These are phyloP conservation scores for Apodemus speciosus DNA, from an alignment of 2,113 vertebrate genomes.

Conservation along the genomic window DNA sequence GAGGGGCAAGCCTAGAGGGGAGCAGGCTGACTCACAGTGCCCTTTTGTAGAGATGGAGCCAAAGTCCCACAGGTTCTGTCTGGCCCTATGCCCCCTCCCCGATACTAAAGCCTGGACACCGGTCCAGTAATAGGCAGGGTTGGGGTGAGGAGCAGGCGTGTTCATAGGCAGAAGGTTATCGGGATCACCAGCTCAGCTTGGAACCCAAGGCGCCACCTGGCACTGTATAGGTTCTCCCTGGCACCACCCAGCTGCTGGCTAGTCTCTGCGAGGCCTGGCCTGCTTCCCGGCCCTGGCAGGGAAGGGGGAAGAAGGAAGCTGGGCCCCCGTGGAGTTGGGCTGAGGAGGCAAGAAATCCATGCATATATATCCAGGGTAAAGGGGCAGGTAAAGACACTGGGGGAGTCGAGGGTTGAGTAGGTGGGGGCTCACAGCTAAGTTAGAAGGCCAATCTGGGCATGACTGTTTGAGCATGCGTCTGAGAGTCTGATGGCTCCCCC, in stretches of 20 bases:
- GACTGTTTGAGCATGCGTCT: not conserved
- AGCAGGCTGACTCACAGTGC: slow-evolving; percentile 78
- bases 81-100: slow-evolving; percentile 65
- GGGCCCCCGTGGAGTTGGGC: not conserved
- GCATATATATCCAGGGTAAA: not conserved
- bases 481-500: not conserved
- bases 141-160: slow-evolving; percentile 57
- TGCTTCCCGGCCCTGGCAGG: slow-evolving; percentile 60
- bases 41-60: slow-evolving; percentile 76
- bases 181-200: slow-evolving; percentile 42
- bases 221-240: slow-evolving; percentile 62
- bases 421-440: not conserved
- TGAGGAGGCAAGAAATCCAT: slow-evolving; percentile 6
- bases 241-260: slow-evolving; percentile 60
- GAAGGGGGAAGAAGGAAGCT: slow-evolving; percentile 38
- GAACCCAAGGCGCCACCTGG: slow-evolving; percentile 71
- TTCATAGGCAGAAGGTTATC: slow-evolving; percentile 73
- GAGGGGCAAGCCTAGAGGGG: slow-evolving; percentile 78
- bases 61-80: slow-evolving; percentile 69
- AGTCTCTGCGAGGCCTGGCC: slow-evolving; percentile 64
- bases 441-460: not conserved
- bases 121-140: slow-evolving; percentile 20
- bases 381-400: not conserved
- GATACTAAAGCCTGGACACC: slow-evolving; percentile 37
- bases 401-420: not conserved